phyloP scores from a whole-genome alignment of 2,113 vertebrate species.

The Seriola aureovittata region DNA sequence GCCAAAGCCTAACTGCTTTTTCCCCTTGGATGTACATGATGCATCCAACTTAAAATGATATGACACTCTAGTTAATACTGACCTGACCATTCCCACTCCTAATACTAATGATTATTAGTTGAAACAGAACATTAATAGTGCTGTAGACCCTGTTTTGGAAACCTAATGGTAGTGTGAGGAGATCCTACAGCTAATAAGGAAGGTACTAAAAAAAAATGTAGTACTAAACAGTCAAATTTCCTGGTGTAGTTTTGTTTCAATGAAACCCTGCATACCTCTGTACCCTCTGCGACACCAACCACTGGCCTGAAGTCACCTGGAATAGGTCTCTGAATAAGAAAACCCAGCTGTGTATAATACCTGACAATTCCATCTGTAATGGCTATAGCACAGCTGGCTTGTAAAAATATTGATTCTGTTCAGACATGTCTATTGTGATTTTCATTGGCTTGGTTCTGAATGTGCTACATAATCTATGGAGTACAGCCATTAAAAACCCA shows the following conservation, averaged over 20 bases:
- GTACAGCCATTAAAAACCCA: neutral
- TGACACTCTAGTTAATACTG: constrained; percentile 11
- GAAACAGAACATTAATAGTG: constrained; percentile 32
- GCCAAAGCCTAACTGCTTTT: neutral
- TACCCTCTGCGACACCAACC: neutral
- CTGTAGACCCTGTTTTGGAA: constrained; percentile 24
- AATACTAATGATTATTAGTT: constrained; percentile 32
- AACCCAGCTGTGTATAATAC: neutral
- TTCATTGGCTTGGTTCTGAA: neutral
- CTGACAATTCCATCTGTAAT: neutral
- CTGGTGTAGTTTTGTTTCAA: neutral
- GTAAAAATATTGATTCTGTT: neutral
- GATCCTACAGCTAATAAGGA: neutral
- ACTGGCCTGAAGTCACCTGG: neutral
- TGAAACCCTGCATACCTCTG: neutral
- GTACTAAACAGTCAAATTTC: constrained; percentile 7
- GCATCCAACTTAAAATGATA: constrained; percentile 31
- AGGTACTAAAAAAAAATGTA: neutral
- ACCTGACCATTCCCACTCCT: neutral
- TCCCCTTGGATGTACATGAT: constrained; percentile 28
- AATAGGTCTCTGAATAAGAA: constrained; percentile 29
- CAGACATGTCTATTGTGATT: neutral
- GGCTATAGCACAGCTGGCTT: neutral
- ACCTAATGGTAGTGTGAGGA: neutral
- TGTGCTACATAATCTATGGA: neutral